Evolutionary conservation across 2,888 invertebrate genomes (phyloP).

Genomic region (Phyllotreta cruciferae): DNA sequence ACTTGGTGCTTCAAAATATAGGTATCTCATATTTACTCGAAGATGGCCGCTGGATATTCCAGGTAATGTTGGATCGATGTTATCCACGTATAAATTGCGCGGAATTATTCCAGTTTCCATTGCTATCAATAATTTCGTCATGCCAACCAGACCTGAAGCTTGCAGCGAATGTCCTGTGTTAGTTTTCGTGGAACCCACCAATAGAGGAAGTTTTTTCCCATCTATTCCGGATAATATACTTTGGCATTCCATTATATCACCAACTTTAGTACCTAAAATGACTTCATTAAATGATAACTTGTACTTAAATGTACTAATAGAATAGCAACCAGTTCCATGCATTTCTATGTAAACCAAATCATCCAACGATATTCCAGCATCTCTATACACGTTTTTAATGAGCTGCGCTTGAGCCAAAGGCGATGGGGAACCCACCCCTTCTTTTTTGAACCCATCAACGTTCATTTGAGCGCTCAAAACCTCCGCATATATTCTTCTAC

Average conservation of each 20-base stretch:
- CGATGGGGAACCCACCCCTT: constrained; percentile 56
- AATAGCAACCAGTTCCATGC: constrained; percentile 78
- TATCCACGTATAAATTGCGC: constrained; percentile 73
- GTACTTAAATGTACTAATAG: no score
- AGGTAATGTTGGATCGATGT: constrained; percentile 64
- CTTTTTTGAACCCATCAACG: constrained; percentile 55
- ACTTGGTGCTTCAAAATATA: not conserved
- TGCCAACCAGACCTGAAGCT: constrained; percentile 62
- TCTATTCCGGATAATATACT: constrained; percentile 25
- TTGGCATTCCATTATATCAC: constrained; percentile 44
- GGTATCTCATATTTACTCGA: constrained; percentile 48
- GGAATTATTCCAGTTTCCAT: constrained; percentile 74
- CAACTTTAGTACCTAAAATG: constrained; percentile 57
- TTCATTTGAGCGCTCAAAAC: constrained; percentile 53
- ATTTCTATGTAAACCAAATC: constrained; percentile 83
- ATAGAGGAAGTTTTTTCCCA: constrained; percentile 63
- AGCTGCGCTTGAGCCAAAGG: constrained; percentile 66
- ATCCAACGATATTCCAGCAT: constrained; percentile 73
- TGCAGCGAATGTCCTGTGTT: constrained; percentile 62
- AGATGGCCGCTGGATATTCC: constrained; percentile 63
- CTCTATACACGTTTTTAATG: constrained; percentile 69
- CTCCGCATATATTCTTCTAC: constrained; percentile 61
- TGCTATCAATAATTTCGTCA: constrained; percentile 70
- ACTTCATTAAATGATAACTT: not conserved
- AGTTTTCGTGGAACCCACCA: constrained; percentile 64